Evolutionary conservation across 2,113 vertebrate genomes (phyloP).

Genomic region (Noturus placidus): DNA sequence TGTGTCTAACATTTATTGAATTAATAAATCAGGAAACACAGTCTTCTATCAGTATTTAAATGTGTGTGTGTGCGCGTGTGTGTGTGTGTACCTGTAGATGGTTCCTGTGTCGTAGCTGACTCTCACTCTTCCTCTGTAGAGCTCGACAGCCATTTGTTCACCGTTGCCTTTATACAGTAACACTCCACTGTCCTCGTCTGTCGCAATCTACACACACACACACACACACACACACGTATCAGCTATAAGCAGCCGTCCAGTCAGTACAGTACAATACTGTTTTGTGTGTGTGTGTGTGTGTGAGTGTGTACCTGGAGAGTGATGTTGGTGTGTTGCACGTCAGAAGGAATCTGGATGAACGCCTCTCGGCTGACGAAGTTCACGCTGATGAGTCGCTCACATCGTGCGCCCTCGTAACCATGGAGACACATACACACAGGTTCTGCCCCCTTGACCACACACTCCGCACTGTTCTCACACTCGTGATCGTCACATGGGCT

Average conservation of each 20-base stretch:
- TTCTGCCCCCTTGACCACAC: slow-evolving; percentile 82
- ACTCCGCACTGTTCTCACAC: slow-evolving; percentile 93
- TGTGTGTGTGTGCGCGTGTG: neutral
- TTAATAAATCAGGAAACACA: neutral
- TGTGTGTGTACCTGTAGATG: slow-evolving; percentile 87
- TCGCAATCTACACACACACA: slow-evolving; percentile 82
- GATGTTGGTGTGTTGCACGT: slow-evolving; percentile 86
- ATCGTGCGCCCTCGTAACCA: slow-evolving; percentile 89
- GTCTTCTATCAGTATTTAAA: neutral
- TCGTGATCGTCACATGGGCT: slow-evolving; percentile 95
- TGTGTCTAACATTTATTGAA: neutral
- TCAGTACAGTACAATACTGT: neutral
- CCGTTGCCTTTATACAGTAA: slow-evolving; percentile 92
- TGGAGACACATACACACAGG: slow-evolving; percentile 91
- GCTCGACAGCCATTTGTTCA: slow-evolving; percentile 91
- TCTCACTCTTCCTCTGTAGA: slow-evolving; percentile 91
- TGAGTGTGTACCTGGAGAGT: slow-evolving; percentile 84
- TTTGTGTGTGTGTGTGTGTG: slow-evolving; percentile 31
- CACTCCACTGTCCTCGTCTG: slow-evolving; percentile 94
- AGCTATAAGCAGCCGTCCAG: neutral
- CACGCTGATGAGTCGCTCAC: slow-evolving; percentile 91
- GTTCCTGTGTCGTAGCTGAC: slow-evolving; percentile 96
- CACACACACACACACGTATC: slow-evolving; percentile 1
- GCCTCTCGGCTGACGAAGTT: slow-evolving; percentile 93
- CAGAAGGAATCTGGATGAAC: slow-evolving; percentile 89